These are phyloP conservation scores for Drosophila micromelanica DNA, from an alignment of 1,140 invertebrate species.

Conservation along the genomic window DNA sequence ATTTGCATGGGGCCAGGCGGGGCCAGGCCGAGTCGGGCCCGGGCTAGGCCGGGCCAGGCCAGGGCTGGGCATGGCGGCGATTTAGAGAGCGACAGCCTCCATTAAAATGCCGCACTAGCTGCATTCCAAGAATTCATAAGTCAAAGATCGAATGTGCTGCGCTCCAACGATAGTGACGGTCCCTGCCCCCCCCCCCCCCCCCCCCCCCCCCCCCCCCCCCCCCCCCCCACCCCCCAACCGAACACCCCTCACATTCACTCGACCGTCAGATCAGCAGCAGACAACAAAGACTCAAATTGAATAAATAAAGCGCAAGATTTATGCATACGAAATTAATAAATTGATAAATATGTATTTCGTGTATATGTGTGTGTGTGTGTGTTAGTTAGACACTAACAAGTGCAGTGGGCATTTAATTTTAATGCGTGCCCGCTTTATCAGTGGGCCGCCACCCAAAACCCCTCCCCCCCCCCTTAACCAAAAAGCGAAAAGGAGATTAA, in stretches of 20 bases:
- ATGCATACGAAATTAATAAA: conserved; percentile 82
- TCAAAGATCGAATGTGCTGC: conserved; percentile 78
- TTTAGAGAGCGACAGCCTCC: conserved; percentile 52
- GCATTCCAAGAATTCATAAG: conserved; percentile 82
- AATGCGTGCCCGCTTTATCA: conserved; percentile 55
- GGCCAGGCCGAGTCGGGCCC: not conserved
- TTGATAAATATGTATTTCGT: conserved; percentile 62
- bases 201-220: not conserved
- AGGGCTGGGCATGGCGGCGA: conserved; percentile 5
- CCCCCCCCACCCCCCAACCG: not conserved
- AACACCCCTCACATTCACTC: too few relatives aligned
- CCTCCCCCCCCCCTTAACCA: not conserved
- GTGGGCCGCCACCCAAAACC: conserved; percentile 18
- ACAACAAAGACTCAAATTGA: conserved; percentile 82
- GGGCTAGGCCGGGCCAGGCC: not conserved
- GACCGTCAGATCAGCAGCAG: conserved; percentile 43
- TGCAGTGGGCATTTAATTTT: conserved; percentile 74
- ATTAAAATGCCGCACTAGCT: conserved; percentile 79
- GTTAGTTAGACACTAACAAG: conserved; percentile 65
- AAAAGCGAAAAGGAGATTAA: conserved; percentile 60
- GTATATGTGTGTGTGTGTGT: conserved; percentile 37
- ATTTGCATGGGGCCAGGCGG: not conserved
- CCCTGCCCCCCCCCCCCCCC: not conserved
- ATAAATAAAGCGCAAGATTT: conserved; percentile 80
- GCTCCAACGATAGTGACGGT: conserved; percentile 62